Percentiles rank a stretch among this genome's conserved stretches.
phyloP scores from a whole-genome alignment of 64 coral and sea anemone genomes.

The Orbicella faveolata region DNA sequence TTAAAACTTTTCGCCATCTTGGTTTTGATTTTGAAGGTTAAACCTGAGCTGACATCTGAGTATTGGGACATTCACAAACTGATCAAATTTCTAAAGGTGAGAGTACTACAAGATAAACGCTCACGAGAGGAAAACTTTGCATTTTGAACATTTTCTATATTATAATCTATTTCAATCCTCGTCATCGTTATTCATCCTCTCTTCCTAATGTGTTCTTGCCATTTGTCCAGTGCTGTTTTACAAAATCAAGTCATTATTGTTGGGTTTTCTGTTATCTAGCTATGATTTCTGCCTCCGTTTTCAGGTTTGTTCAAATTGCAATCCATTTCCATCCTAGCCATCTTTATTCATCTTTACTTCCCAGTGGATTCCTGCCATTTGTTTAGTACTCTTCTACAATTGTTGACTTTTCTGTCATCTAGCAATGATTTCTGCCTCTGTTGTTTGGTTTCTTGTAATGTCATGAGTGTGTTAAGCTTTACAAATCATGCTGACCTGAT shows the following conservation, averaged over 20 bases:
- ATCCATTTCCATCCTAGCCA: too few relatives aligned
- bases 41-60: slow-evolving; percentile 56
- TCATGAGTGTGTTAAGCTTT: background rate
- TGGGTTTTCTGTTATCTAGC: background rate
- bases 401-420: background rate
- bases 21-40: slow-evolving; percentile 33
- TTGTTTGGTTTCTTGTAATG: background rate
- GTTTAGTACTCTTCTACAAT: background rate
- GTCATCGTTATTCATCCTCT: background rate
- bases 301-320: too few relatives aligned
- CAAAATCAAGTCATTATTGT: background rate
- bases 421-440: background rate
- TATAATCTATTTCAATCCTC: background rate
- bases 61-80: slow-evolving; percentile 93
- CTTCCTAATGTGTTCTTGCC: background rate
- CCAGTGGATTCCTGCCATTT: too few relatives aligned
- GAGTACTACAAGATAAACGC: background rate
- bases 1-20: background rate
- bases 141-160: background rate
- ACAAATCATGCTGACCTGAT: background rate
- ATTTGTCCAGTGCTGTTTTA: background rate
- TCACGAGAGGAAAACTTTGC: background rate
- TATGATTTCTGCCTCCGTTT: too few relatives aligned
- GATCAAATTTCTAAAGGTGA: slow-evolving; percentile 79
- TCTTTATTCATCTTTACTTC: too few relatives aligned